These are phyloP conservation scores for Chaenogobius annularis DNA, from an alignment of 2,113 vertebrate genomes.

Conservation along the genomic window DNA sequence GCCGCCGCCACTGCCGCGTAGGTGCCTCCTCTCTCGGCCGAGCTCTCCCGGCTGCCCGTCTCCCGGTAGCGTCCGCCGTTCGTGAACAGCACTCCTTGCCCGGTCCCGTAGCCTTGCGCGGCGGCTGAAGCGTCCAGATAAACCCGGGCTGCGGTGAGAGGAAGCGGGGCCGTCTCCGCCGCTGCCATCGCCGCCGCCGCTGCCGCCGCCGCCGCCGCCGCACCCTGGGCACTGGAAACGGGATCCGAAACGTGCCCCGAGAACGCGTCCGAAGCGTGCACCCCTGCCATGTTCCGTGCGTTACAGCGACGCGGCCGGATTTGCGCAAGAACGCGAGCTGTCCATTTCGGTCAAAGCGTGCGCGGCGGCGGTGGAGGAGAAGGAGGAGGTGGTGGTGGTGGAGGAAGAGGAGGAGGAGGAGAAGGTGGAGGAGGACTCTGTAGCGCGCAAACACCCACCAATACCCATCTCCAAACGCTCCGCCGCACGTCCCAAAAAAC, in stretches of 20 bases:
- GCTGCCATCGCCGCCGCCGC: constrained; percentile 45
- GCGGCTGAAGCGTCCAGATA: constrained; percentile 71
- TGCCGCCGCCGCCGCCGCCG: constrained; percentile 49
- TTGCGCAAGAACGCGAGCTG: constrained; percentile 22
- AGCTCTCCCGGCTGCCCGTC: constrained; percentile 81
- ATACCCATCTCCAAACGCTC: neutral
- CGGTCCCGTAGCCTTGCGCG: constrained; percentile 67
- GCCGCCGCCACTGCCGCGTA: constrained; percentile 27
- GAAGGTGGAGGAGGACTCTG: constrained; percentile 47
- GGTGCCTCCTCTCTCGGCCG: constrained; percentile 76
- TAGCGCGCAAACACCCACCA: constrained; percentile 20
- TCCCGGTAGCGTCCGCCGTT: constrained; percentile 74
- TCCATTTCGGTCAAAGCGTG: constrained; percentile 47
- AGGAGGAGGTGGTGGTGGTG: neutral
- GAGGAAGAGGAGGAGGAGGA: too few species aligned
- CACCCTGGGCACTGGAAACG: constrained; percentile 41
- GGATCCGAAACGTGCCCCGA: constrained; percentile 71
- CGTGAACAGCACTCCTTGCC: constrained; percentile 63
- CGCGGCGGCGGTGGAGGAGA: neutral
- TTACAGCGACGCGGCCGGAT: constrained; percentile 48
- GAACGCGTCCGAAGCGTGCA: constrained; percentile 67
- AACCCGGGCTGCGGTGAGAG: constrained; percentile 53
- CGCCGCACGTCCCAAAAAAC: neutral
- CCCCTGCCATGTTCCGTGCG: constrained; percentile 74
- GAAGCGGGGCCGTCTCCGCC: constrained; percentile 39